Base-by-base conservation (phyloP, 64 coral and sea anemone species). In the Astreopora myriophthalma region DNA sequence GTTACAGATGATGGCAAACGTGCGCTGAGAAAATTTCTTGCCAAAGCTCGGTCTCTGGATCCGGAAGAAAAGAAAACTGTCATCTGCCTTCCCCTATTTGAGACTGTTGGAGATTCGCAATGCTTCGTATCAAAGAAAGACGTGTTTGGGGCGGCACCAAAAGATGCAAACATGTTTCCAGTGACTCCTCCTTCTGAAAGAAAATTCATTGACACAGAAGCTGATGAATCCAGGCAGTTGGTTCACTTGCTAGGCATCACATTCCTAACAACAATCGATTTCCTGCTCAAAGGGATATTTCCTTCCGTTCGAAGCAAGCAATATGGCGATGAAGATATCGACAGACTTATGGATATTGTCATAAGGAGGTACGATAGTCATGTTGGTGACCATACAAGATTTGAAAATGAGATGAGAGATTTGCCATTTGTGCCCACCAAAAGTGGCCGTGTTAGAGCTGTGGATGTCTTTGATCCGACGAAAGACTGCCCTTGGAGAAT, bases 11-110 rank as follows among this genome's bases (percentile, higher is more conserved):
- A 86, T 27, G 80, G 74, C 23, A 86, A 89, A 48, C 71, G 92
- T 63, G n/a, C 78, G 9, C 17, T 94, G 34, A 89, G 92, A 73
- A 37, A 39, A 25, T 95, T 95, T n/a, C 44, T 95, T 36, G 61
- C 84, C 2, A 17, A 87, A 22, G 20, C 33, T 16, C 32, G 19
- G 14, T 57, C 58, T 14, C 33, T 80, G 28, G 33, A 23, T 3
- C 25, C 8, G 16, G 31, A 65, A 60, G 20, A 42, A 44, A 80
- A 73, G 34, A 2, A 79, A 3, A 39, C 69, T 69, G 30, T 95
- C 29, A 46, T 22, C 31, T 34, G 19, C 19, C 79, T 83, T 37
- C 79, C 79, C 19, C 8, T 83, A 58, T 83, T 83, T 26, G 79
- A 83, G 24, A 83, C 79, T 16, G 19, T 83, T 24, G 48, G 33